phyloP scores from a whole-genome alignment of 2,797 vertebrate species.

The Megalops cyprinoides region DNA sequence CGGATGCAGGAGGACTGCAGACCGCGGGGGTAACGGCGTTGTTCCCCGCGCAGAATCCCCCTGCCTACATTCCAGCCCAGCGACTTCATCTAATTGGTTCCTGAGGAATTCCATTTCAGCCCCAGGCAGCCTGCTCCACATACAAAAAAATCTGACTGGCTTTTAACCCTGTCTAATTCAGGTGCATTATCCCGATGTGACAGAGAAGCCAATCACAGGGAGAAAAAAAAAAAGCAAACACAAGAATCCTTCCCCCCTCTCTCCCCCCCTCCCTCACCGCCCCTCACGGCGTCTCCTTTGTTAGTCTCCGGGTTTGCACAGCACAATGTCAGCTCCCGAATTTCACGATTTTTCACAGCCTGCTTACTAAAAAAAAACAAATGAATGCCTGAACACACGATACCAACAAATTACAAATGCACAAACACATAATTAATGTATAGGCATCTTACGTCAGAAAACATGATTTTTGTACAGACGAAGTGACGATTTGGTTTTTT shows the following conservation, averaged over 20 bases:
- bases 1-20: constrained; percentile 53
- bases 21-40: constrained; percentile 35
- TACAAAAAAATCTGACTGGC: constrained; percentile 49
- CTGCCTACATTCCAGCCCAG: constrained; percentile 54
- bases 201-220: constrained; percentile 34
- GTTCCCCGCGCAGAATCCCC: constrained; percentile 34
- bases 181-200: constrained; percentile 48
- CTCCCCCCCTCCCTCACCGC: background rate
- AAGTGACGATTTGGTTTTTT: background rate
- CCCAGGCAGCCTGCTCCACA: constrained; percentile 54
- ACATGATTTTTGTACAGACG: background rate
- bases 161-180: constrained; percentile 65
- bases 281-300: background rate
- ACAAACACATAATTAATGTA: background rate
- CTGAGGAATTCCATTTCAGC: constrained; percentile 68
- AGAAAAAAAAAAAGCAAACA: background rate
- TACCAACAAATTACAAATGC: background rate
- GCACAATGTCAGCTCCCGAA: background rate
- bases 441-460: background rate
- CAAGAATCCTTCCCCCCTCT: background rate
- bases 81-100: constrained; percentile 70
- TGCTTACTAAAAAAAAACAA: background rate
- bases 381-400: background rate
- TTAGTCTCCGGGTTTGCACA: background rate
- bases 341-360: background rate